phyloP scores from a whole-genome alignment of 2,888 invertebrate species.

The Ichneumoninae sp. region DNA sequence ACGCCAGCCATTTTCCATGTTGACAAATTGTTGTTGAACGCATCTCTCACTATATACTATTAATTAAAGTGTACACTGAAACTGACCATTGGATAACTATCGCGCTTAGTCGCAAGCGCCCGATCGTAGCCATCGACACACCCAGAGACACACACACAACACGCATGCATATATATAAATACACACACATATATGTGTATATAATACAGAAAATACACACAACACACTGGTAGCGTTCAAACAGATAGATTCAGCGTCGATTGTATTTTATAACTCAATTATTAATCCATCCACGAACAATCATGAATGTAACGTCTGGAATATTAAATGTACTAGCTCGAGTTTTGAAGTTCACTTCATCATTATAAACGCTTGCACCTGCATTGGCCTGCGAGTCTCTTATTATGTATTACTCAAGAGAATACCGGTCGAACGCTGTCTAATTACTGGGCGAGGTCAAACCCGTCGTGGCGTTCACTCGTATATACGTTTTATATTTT shows the following conservation, averaged over 20 bases:
- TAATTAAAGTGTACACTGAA: not conserved
- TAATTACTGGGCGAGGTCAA: slow-evolving; percentile 21
- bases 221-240: not conserved
- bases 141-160: not conserved
- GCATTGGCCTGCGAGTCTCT: not conserved
- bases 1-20: slow-evolving; percentile 55
- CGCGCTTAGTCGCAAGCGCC: not conserved
- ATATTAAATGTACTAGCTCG: not conserved
- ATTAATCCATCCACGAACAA: slow-evolving; percentile 7
- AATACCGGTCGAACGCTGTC: slow-evolving; percentile 7
- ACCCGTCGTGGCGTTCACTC: not conserved
- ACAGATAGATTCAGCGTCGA: not conserved
- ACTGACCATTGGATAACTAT: not conserved
- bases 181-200: not conserved
- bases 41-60: not conserved
- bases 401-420: slow-evolving; percentile 14
- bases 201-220: not conserved
- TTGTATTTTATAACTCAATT: not conserved
- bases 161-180: too few species aligned
- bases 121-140: not conserved
- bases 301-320: not conserved
- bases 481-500: not conserved
- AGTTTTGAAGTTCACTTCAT: slow-evolving; percentile 15
- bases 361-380: slow-evolving; percentile 13
- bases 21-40: not conserved